phyloP scores from a whole-genome alignment of 2,113 vertebrate genomes.

The Pao palembangensis region DNA sequence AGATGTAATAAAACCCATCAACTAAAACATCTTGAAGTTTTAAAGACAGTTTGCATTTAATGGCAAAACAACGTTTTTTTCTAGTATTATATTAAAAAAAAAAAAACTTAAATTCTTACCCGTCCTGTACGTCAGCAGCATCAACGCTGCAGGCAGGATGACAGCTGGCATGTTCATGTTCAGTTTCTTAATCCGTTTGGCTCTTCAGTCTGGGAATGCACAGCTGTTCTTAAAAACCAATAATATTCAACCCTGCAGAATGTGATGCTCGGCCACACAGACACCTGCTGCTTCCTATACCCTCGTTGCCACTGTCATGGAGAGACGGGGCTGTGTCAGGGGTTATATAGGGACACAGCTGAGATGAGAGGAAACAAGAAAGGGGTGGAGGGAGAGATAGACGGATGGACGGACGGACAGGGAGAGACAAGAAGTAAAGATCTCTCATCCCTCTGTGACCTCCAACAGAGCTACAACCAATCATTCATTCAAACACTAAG shows the following conservation, averaged over 20 bases:
- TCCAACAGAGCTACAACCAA: constrained; percentile 2
- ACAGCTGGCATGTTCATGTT: constrained; percentile 34
- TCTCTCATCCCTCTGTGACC: constrained; percentile 12
- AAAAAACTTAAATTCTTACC: constrained; percentile 41
- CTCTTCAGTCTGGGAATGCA: too few relatives aligned
- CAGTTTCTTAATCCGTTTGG: background rate
- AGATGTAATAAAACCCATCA: too few relatives aligned
- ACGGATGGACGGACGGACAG: background rate
- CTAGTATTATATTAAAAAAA: too few relatives aligned
- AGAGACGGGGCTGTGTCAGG: constrained; percentile 22
- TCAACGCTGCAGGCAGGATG: constrained; percentile 16
- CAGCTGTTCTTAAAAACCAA: too few relatives aligned
- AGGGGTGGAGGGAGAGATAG: constrained; percentile 3
- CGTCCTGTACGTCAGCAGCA: constrained; percentile 19
- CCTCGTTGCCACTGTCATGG: background rate
- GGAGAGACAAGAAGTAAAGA: constrained; percentile 8
- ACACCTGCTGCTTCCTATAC: constrained; percentile 10
- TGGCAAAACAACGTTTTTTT: too few relatives aligned
- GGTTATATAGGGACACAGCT: constrained; percentile 57
- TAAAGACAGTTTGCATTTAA: too few relatives aligned
- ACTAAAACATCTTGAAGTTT: too few relatives aligned
- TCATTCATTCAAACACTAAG: constrained; percentile 17
- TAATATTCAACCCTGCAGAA: background rate
- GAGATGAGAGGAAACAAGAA: constrained; percentile 40
- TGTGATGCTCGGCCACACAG: background rate